Percentiles rank a stretch among this genome's conserved stretches.
Conservation (phyloP, 2,113 vertebrate genomes). For the Lichenostomus cassidix region DNA sequence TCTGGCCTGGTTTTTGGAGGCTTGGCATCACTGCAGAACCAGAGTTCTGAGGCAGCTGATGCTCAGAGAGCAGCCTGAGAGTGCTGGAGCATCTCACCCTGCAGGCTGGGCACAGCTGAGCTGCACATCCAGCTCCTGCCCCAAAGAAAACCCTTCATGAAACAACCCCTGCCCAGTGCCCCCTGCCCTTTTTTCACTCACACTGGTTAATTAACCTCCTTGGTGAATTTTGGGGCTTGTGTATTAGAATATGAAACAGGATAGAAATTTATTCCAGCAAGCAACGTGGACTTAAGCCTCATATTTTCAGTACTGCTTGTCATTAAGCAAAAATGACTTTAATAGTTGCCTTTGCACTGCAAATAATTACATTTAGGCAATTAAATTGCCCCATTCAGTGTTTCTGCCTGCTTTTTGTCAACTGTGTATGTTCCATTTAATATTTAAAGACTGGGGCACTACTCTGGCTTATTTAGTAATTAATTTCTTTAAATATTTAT, state of each 20-base stretch:
- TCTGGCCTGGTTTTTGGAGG: not conserved
- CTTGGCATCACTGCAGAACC: accelerated
- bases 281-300: not conserved
- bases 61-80: not conserved
- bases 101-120: not conserved
- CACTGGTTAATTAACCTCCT: not conserved
- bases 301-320: not conserved
- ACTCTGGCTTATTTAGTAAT: slow-evolving; percentile 30
- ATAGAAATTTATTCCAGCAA: not conserved
- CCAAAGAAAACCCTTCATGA: too few relatives aligned
- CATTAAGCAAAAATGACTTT: not conserved
- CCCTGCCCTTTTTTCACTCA: not conserved
- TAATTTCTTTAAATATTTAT: slow-evolving; percentile 71
- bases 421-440: not conserved
- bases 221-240: not conserved
- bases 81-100: not conserved
- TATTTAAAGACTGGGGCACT: slow-evolving; percentile 3
- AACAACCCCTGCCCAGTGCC: not conserved
- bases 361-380: slow-evolving; percentile 12
- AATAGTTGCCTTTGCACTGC: not conserved
- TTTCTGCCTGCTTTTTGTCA: slow-evolving; percentile 39
- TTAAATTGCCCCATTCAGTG: slow-evolving; percentile 8
- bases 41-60: not conserved
- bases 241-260: not conserved
- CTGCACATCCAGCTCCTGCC: not conserved